Evolutionary conservation across 2,113 vertebrate genomes (phyloP), one percentile per base, ranked within the genome.

Genomic region (Anguilla japonica): DNA sequence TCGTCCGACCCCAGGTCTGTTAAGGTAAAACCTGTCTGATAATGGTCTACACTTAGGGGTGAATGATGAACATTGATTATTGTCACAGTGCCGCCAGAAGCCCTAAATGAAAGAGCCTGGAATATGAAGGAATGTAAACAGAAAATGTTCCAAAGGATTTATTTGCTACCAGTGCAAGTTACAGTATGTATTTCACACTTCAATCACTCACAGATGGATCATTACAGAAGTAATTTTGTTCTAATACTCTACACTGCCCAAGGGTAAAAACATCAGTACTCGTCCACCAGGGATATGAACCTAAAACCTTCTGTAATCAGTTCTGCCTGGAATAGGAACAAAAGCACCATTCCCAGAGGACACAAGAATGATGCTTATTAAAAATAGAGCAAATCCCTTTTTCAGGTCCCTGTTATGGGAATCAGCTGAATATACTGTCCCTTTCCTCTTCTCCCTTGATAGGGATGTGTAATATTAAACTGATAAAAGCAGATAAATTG

Each of bases 11-110:
- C 71, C 56, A 83, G 87, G 75, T 87, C 86, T 88, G 85, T 82
- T 87, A 85, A 91, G 88, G 87, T 87, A 87, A 91, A 88, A 88
- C 87, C 87, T 81, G 84, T 50, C 20, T 84, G 84, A 87, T 86
- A 83, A 82, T 89, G 87, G 88, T 91, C 88, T 89, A 86, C 87
- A 83, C 84, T 84, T 60, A 88, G 84, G 56, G 84, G 82, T 41
- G 85, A 60, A 40, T 40, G 14, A 0, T 39, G 53, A 80, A 53
- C 22, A 43, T 43, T 39, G 71, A 29, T 75, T 34, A 75, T 11
- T 34, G n/a, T 75, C 63, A n/a, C 63, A 16, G 63, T 60, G 57
- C 18, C n/a, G 5, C 26, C 11, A 79, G 78, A 40, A 9, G 50
- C 39, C 22, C 56, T 41, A 41, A 81, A 57, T 43, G 20, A 41